A percentile compares a stretch with the other conserved stretches of the same genome.
phyloP scores from a whole-genome alignment of 1,140 invertebrate genomes.

The Bactericera cockerelli region DNA sequence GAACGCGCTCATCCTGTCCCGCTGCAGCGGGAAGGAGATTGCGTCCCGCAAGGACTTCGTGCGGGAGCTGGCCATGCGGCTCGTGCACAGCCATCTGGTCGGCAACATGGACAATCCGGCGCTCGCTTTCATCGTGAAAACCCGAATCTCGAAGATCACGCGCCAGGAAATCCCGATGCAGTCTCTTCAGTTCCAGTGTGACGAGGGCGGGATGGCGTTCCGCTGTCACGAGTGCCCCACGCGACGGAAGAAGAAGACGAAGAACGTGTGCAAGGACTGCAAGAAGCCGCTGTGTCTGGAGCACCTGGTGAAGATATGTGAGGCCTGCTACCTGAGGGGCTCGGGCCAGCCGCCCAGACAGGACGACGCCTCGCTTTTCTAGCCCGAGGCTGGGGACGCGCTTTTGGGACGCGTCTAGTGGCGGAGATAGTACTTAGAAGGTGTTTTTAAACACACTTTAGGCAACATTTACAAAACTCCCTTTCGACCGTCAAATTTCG shows the following conservation, averaged over 20 bases:
- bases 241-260: neutral
- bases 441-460: no score
- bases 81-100: neutral
- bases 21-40: neutral
- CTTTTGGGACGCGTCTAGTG: no score
- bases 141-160: neutral
- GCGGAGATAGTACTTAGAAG: no score
- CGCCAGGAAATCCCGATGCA: neutral
- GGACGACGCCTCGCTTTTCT: no score
- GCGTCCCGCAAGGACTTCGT: neutral
- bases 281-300: neutral
- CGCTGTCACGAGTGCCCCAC: neutral
- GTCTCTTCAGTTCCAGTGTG: neutral
- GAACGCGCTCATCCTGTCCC: neutral
- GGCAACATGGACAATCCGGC: neutral
- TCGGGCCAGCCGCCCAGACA: neutral
- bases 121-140: neutral
- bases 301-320: neutral
- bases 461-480: no score
- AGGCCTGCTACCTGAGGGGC: neutral
- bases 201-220: neutral
- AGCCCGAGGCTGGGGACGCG: no score
- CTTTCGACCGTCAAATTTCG: no score
- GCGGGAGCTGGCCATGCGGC: neutral
- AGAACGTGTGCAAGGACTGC: neutral